phyloP scores from a whole-genome alignment of 2,797 vertebrate genomes.

The Alca torda region DNA sequence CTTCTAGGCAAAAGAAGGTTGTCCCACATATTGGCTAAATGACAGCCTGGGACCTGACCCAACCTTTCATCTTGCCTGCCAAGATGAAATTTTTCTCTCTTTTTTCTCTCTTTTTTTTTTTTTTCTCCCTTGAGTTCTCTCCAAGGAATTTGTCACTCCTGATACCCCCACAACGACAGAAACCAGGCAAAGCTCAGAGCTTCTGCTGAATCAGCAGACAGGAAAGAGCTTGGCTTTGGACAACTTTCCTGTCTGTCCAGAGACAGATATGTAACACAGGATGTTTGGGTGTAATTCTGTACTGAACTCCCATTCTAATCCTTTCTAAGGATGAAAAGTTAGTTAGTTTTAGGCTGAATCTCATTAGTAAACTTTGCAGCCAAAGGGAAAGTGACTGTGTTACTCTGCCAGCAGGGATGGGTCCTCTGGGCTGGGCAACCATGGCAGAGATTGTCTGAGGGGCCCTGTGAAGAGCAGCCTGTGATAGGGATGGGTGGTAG shows the following conservation, averaged over 20 bases:
- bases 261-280: neutral
- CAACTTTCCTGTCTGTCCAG: neutral
- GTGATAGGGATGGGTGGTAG: neutral
- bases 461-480: neutral
- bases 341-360: neutral
- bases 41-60: neutral
- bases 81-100: neutral
- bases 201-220: neutral
- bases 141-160: conserved; percentile 23
- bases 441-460: neutral
- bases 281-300: neutral
- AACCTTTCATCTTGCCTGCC: conserved; percentile 10
- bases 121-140: neutral
- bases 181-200: neutral
- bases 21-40: neutral
- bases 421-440: neutral
- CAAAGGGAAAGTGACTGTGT: neutral
- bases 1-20: neutral
- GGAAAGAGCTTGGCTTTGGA: neutral
- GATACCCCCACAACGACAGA: neutral
- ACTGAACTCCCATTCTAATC: neutral
- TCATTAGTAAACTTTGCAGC: neutral
- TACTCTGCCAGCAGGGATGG: neutral
- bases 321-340: neutral
- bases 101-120: neutral